Conservation (phyloP, 2,113 vertebrate species). For the Neodon shergylaensis region DNA sequence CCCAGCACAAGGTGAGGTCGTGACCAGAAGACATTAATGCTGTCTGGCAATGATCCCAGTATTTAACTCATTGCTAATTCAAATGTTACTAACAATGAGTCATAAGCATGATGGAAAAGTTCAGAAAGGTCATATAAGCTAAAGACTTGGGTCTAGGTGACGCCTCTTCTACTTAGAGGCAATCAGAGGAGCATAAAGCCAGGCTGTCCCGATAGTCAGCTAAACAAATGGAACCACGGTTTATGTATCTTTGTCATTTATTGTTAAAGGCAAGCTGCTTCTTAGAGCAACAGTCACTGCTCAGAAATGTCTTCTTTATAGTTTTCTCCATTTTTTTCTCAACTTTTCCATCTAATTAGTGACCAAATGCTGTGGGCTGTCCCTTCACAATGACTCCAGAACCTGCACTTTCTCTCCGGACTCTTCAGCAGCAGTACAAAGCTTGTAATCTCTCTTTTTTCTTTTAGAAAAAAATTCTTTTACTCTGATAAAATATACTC, state of each 20-base stretch:
- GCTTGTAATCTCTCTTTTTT: not conserved
- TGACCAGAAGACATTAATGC: not conserved
- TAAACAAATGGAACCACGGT: not conserved
- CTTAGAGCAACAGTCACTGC: not conserved
- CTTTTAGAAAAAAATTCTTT: not conserved
- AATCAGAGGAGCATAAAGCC: not conserved
- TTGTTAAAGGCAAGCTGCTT: not conserved
- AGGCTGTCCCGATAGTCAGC: not conserved
- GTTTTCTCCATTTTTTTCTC: not conserved
- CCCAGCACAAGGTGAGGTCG: not conserved
- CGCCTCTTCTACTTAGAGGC: not conserved
- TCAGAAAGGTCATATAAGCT: not conserved
- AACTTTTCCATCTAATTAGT: not conserved
- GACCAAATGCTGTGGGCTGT: not conserved
- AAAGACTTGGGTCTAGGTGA: not conserved
- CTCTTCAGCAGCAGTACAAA: not conserved
- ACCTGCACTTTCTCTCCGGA: not conserved
- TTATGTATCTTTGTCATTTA: not conserved
- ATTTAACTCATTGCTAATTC: constrained; percentile 15
- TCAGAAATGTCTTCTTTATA: not conserved
- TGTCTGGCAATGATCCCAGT: not conserved
- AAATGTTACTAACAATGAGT: not conserved
- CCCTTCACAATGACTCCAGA: not conserved
- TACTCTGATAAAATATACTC: not conserved
- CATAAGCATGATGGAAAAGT: not conserved